Evolutionary conservation across 2,888 invertebrate genomes (phyloP), one percentile per base, ranked within the genome.

Genomic region (Leucophora obtusa): DNA sequence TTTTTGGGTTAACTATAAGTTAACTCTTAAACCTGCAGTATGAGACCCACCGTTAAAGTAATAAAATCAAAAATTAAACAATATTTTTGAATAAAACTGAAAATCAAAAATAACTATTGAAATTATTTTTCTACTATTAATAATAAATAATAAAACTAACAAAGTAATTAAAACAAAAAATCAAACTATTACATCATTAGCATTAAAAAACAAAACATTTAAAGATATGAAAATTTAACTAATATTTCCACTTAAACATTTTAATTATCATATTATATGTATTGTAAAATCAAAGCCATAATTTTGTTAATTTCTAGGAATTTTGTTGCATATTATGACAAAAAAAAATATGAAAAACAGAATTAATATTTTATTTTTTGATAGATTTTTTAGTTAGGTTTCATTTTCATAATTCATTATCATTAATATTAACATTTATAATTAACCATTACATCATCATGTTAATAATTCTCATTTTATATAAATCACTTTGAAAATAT

Each of bases 91-190:
- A 71, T 21, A 70, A 63, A 77, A 71, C 60, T 54, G 28, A 50
- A 72, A 72, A 78, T 78, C 71, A 78, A 78, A 71, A 78, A 71
- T 66, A 68, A 54, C 18, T 68, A 72, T 56, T 66, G 54, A 72
- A 72, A 72, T 54, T 78, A 78, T 78, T 78, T 78, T 78, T 78
- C 71, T 78, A 78, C 77, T 68, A 72, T 18, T 72, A 56, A 43
- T 63, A 72, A 54, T 59, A 47, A 63, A 11, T 58, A 76, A 70
- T 43, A 59, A 65, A 38, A 66, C 24, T 35, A 59, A 47, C 28
- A 28, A 28, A 28, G 7, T 28, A 65, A 65, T 33, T 33, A 70
- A 15, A n/a, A 66, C 10, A 62, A 56, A 28, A 3, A 56, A 47
- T n/a, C 6, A 47, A 47, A 47, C 43, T 47, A 47, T 47, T 47